Percentiles rank a stretch among this genome's conserved stretches.
These are phyloP conservation scores for Condylura cristata DNA, from an alignment of 2,113 vertebrate genomes.

Conservation along the genomic window DNA sequence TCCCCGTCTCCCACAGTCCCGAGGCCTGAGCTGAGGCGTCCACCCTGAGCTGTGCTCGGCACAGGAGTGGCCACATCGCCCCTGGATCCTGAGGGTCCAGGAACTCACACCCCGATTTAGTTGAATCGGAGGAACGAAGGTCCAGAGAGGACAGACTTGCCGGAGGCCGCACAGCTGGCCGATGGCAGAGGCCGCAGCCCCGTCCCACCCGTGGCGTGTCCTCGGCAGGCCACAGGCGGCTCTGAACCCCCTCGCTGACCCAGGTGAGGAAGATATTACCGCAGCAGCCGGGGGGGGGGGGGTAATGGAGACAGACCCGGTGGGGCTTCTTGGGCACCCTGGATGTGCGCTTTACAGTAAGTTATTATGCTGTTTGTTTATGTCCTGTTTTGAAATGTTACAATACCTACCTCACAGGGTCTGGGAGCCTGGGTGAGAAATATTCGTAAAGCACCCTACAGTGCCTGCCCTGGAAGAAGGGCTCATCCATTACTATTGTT, in stretches of 20 bases:
- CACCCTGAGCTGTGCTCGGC: not conserved
- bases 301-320: not conserved
- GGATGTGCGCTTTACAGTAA: not conserved
- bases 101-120: not conserved
- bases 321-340: not conserved
- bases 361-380: not conserved
- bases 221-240: not conserved
- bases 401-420: not conserved
- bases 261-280: not conserved
- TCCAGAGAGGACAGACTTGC: not conserved
- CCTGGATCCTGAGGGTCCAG: not conserved
- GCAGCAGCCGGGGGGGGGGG: not conserved
- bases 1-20: not conserved
- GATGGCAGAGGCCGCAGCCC: not conserved
- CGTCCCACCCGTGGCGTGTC: not conserved
- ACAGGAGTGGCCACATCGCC: not conserved
- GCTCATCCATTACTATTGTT: no score
- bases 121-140: not conserved
- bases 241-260: not conserved
- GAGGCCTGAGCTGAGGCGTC: not conserved
- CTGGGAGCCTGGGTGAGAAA: not conserved
- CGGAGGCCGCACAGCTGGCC: not conserved
- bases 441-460: not conserved
- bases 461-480: not conserved
- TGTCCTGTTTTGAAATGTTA: not conserved